Percentiles rank a stretch among this genome's conserved stretches.
Conservation (phyloP, 2,113 vertebrate genomes). For the Neodontobutis hainanensis region DNA sequence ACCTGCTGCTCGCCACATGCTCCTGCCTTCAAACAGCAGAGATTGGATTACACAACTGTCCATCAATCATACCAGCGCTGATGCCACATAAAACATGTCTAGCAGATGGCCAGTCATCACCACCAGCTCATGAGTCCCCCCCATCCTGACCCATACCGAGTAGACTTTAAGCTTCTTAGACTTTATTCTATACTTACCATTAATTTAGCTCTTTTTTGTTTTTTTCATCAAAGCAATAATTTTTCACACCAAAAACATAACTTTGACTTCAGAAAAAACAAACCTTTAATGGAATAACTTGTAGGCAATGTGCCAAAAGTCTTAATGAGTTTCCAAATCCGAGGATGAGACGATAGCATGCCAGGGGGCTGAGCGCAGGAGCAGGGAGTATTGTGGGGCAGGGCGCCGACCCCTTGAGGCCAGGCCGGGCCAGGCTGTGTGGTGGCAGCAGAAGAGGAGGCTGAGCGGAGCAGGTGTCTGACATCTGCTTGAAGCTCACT, state of each 20-base stretch:
- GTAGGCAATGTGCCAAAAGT: constrained; percentile 24
- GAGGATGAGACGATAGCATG: constrained; percentile 65
- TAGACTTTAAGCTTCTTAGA: constrained; percentile 78
- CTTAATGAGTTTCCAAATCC: constrained; percentile 57
- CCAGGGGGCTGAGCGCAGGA: constrained; percentile 54
- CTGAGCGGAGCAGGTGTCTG: constrained; percentile 76
- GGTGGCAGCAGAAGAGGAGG: constrained; percentile 51
- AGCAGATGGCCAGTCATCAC: constrained; percentile 76
- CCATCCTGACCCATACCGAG: constrained; percentile 47
- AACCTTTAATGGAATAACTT: background rate
- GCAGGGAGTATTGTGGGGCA: constrained; percentile 61
- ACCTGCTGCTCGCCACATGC: constrained; percentile 6
- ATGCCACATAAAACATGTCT: constrained; percentile 63
- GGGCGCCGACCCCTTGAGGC: constrained; percentile 54
- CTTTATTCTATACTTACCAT: constrained; percentile 67
- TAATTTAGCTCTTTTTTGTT: constrained; percentile 58
- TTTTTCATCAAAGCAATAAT: constrained; percentile 52
- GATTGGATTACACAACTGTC: constrained; percentile 71
- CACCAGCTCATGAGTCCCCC: constrained; percentile 56
- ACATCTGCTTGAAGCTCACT: constrained; percentile 76
- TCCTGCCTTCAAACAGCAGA: constrained; percentile 32
- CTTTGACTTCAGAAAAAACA: background rate
- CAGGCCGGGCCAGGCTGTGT: constrained; percentile 11
- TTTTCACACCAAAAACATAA: constrained; percentile 2
- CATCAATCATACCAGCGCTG: constrained; percentile 62